Conservation (phyloP, 2,113 vertebrate genomes). For the Ageneiosus marmoratus region DNA sequence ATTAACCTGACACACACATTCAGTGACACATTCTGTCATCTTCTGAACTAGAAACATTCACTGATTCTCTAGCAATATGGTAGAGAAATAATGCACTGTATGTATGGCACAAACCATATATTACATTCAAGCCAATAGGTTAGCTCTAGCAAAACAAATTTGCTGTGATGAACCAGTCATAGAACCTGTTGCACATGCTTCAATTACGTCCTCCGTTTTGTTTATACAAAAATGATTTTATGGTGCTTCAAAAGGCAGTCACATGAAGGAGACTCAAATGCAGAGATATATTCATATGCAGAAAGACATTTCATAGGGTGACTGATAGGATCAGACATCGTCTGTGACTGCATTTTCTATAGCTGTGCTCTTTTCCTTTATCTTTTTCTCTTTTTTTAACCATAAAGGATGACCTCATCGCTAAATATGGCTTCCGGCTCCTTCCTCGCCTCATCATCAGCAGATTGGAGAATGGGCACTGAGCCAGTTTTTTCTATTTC, state of each 20-base stretch:
- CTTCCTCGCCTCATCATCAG: constrained; percentile 60
- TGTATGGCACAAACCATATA: background rate
- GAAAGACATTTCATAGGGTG: constrained; percentile 20
- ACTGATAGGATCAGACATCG: constrained; percentile 28
- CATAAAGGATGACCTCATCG: constrained; percentile 60
- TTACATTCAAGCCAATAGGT: background rate
- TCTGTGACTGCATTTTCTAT: constrained; percentile 42
- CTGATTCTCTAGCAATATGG: background rate
- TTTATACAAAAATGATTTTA: constrained; percentile 8
- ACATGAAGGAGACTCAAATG: constrained; percentile 3
- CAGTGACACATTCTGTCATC: background rate
- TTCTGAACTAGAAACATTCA: background rate
- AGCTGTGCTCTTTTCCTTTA: constrained; percentile 32
- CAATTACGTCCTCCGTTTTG: background rate
- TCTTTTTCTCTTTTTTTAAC: constrained; percentile 40
- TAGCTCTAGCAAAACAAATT: background rate
- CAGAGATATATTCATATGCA: constrained; percentile 14
- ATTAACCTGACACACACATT: background rate
- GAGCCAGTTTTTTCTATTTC: constrained; percentile 51
- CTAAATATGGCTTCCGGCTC: constrained; percentile 60
- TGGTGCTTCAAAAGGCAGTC: background rate
- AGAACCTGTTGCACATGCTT: constrained; percentile 37
- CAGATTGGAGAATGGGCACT: constrained; percentile 57
- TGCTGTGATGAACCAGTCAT: background rate
- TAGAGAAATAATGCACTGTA: background rate